Conservation (phyloP, 2,113 vertebrate species). For the Anoplopoma fimbria region DNA sequence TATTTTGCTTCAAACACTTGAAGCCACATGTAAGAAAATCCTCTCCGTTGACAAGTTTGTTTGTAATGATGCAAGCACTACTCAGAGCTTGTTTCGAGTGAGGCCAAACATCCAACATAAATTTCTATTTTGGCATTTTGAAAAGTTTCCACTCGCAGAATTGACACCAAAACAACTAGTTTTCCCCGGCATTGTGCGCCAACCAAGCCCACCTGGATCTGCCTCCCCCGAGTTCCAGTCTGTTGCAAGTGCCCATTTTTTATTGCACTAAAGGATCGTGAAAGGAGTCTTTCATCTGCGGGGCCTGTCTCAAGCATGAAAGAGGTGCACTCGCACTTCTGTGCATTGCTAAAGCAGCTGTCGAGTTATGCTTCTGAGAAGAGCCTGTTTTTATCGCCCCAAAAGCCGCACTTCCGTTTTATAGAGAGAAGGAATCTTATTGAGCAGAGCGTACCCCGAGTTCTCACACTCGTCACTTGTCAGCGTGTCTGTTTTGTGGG, state of each 20-base stretch:
- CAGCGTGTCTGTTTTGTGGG: constrained; percentile 11
- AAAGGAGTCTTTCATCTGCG: constrained; percentile 64
- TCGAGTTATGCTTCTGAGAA: constrained; percentile 50
- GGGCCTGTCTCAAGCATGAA: constrained; percentile 41
- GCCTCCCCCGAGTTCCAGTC: constrained; percentile 37
- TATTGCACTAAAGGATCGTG: constrained; percentile 50
- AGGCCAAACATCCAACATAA: constrained; percentile 23
- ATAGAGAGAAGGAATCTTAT: background rate
- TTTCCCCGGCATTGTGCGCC: constrained; percentile 38
- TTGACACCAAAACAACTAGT: background rate
- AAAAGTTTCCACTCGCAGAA: background rate
- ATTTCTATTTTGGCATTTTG: constrained; percentile 19
- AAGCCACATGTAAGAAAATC: constrained; percentile 52
- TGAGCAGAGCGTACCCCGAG: background rate
- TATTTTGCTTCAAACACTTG: constrained; percentile 42
- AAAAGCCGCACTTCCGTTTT: constrained; percentile 33
- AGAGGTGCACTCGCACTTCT: constrained; percentile 53
- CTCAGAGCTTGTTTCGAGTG: constrained; percentile 6
- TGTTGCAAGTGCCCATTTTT: constrained; percentile 40
- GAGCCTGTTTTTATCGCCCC: constrained; percentile 29
- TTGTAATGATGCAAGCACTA: constrained; percentile 2
- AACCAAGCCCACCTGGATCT: constrained; percentile 49
- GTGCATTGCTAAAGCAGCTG: constrained; percentile 68
- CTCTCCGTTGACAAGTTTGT: background rate
- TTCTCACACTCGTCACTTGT: constrained; percentile 43